A percentile compares a stretch with the other conserved stretches of the same genome.
These are phyloP conservation scores for Crocidura indochinensis DNA, from an alignment of 2,797 vertebrate species.

Conservation along the genomic window DNA sequence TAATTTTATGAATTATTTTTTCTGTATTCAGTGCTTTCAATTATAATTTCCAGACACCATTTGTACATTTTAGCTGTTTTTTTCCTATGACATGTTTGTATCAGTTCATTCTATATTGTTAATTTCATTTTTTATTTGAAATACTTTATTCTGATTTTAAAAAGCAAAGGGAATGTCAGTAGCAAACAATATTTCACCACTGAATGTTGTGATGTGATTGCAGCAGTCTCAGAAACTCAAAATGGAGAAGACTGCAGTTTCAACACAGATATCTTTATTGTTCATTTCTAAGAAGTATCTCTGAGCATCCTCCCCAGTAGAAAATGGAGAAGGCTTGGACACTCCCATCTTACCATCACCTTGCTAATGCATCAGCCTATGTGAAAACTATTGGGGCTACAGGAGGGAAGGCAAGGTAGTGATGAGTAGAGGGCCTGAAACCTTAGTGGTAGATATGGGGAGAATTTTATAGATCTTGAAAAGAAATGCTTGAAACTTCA, in stretches of 20 bases:
- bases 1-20: neutral
- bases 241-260: conserved; percentile 90
- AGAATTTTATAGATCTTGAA: too few relatives aligned
- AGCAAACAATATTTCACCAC: conserved; percentile 92
- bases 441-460: too few relatives aligned
- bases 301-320: neutral
- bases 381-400: too few relatives aligned
- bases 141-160: conserved; percentile 95
- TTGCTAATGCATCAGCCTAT: neutral
- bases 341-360: neutral
- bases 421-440: too few relatives aligned
- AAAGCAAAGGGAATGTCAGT: conserved; percentile 92
- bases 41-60: neutral
- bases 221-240: conserved; percentile 92
- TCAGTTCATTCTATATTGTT: neutral
- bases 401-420: too few relatives aligned
- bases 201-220: conserved; percentile 91
- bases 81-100: neutral
- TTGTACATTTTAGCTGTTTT: neutral
- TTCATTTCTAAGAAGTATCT: neutral
- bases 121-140: conserved; percentile 88
- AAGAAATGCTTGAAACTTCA: too few relatives aligned
- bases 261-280: conserved; percentile 89
- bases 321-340: neutral
- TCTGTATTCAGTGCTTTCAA: neutral